These are phyloP conservation scores for Ceriagrion tenellum DNA, from an alignment of 2,888 invertebrate genomes.

Conservation along the genomic window DNA sequence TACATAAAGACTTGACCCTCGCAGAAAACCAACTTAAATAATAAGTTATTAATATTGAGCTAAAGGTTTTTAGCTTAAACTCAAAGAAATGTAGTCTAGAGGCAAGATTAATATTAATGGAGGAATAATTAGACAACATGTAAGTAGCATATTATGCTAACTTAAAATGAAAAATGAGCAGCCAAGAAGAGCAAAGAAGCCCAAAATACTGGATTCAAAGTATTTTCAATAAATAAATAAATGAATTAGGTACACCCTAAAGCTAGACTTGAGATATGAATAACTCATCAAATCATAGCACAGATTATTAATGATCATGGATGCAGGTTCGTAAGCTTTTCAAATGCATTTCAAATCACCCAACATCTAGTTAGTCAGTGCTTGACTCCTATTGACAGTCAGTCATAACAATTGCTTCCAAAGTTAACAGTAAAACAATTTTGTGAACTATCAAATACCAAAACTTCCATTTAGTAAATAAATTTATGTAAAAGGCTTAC, in stretches of 20 bases:
- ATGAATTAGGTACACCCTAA: neutral
- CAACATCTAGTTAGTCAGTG: conserved; percentile 65
- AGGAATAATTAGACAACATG: neutral
- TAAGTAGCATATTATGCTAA: neutral
- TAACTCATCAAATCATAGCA: conserved; percentile 37
- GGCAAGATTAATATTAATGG: neutral
- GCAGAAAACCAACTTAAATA: neutral
- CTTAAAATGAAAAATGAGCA: neutral
- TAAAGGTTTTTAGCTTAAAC: neutral
- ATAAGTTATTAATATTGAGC: neutral
- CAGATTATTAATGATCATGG: conserved; percentile 22
- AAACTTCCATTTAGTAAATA: conserved; percentile 63
- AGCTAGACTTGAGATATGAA: neutral
- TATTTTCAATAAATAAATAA: neutral
- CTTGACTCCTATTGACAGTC: conserved; percentile 67
- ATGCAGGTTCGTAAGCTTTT: conserved; percentile 57
- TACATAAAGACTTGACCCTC: neutral
- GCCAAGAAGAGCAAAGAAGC: neutral
- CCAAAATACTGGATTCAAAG: neutral
- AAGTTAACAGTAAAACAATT: conserved; percentile 68
- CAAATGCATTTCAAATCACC: conserved; percentile 61
- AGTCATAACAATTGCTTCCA: conserved; percentile 68
- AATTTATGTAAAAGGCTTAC: conserved; percentile 67
- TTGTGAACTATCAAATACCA: conserved; percentile 66
- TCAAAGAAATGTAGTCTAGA: neutral